These are phyloP conservation scores for Platysteira castanea DNA, from an alignment of 2,113 vertebrate species.

Conservation along the genomic window DNA sequence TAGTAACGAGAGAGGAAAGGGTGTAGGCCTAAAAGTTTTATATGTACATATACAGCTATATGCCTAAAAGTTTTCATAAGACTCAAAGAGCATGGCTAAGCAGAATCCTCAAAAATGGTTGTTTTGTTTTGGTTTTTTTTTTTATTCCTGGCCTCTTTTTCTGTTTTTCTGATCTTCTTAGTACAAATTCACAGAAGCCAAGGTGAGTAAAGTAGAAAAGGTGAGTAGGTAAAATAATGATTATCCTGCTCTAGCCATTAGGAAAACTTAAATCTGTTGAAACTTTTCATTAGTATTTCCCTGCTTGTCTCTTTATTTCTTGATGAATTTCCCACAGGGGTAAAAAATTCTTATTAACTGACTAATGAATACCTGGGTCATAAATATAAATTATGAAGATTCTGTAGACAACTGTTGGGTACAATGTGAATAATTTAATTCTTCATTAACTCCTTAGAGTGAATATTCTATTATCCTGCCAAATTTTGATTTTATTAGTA, in stretches of 20 bases:
- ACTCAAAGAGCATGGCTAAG: neutral
- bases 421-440: constrained; percentile 17
- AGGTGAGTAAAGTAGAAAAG: neutral
- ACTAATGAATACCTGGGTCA: constrained; percentile 24
- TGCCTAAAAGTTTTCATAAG: neutral
- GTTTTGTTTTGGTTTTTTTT: neutral
- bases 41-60: neutral
- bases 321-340: neutral
- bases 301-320: neutral
- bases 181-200: neutral
- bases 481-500: constrained; percentile 17
- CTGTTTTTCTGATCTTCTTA: neutral
- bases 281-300: constrained; percentile 19
- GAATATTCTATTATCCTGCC: neutral
- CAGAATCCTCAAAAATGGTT: neutral
- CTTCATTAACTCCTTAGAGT: constrained; percentile 18
- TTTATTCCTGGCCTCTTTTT: neutral
- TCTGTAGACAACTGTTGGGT: constrained; percentile 12
- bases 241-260: constrained; percentile 4
- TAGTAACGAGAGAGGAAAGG: neutral
- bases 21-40: neutral
- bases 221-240: neutral
- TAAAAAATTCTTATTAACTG: constrained; percentile 18
- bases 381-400: constrained; percentile 38
- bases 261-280: neutral